These are phyloP conservation scores for Sinocyclocheilus maitianheensis DNA, from an alignment of 2,113 vertebrate species.

Conservation along the genomic window DNA sequence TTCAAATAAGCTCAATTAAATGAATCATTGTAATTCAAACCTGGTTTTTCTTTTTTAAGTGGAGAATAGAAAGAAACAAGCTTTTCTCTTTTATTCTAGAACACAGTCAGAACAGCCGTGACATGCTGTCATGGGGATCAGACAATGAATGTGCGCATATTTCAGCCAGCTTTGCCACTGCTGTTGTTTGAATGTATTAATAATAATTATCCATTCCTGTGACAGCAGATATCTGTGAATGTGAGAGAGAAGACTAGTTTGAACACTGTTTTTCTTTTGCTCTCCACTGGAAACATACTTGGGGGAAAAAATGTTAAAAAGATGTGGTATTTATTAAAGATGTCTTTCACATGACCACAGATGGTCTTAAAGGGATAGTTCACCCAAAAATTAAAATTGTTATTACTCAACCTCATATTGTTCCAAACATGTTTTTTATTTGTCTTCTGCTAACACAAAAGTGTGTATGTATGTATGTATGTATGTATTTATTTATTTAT, in stretches of 20 bases:
- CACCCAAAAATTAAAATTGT: no score
- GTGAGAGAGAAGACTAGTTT: not conserved
- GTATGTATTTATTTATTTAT: no score
- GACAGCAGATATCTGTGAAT: conserved; percentile 48
- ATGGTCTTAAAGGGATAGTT: no score
- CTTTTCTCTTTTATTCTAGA: conserved; percentile 13
- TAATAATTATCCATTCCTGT: conserved; percentile 69
- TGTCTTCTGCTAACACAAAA: no score
- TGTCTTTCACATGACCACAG: no score
- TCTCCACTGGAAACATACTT: no score
- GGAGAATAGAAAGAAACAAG: not conserved
- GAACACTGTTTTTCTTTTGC: not conserved
- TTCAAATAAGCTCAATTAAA: not conserved
- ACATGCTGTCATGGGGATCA: not conserved
- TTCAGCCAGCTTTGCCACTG: conserved; percentile 32
- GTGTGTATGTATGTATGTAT: no score
- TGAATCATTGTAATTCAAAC: conserved; percentile 7
- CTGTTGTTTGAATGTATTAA: conserved; percentile 68
- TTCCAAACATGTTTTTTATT: no score
- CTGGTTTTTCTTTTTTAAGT: not conserved
- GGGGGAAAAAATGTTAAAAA: no score
- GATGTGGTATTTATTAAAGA: no score
- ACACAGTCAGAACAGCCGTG: not conserved
- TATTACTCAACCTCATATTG: no score
- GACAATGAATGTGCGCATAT: not conserved